Evolutionary conservation across 2,888 invertebrate genomes (phyloP), one percentile per base, ranked within the genome.

Genomic region (Neria commutata): DNA sequence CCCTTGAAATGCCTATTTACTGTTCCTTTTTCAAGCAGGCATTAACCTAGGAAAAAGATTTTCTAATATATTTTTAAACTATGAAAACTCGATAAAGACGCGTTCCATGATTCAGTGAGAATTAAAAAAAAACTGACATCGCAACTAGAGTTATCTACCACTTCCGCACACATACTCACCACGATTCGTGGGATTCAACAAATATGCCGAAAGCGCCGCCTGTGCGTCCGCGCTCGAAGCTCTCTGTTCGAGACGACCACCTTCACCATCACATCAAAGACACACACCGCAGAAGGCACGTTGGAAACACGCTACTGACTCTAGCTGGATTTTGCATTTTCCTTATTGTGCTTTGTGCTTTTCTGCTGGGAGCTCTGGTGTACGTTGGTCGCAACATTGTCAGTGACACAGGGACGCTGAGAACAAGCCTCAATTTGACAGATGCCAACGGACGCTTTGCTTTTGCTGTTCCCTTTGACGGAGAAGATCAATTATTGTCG

Each of bases 271-370:
- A 77, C 42, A 70, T 72, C 24, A 77, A 77, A 66, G 74, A 77
- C 56, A 60, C 70, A 47, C 67, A 66, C 45, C 61, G 68, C 46
- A 58, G 53, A 0, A 62, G 71, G 55, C 65, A 71, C 29, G 70
- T 71, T 1, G 76, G 76, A 45, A 78, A 74, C 53, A 71, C 79
- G 19, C 67, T 80, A 16, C 70, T 80, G 34, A 79, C 81, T 11
- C 69, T 82, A 54, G 70, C 76, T 24, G 81, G 79, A 23, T 75
- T 80, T 60, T 79, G 81, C 65, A 69, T 81, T 50, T 81, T 82
- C 63, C 67, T 81, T 14, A 58, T 81, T 51, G 77, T 78, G 29
- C 62, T 81, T 10, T 80, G 81, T 64, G 70, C 68, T 52, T 80
- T 79, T 58, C 69, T 81, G 47, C 64, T 81, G 57, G 76, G 75